Evolutionary conservation across 2,888 invertebrate genomes (phyloP).

Genomic region (Heliconius ethilla): DNA sequence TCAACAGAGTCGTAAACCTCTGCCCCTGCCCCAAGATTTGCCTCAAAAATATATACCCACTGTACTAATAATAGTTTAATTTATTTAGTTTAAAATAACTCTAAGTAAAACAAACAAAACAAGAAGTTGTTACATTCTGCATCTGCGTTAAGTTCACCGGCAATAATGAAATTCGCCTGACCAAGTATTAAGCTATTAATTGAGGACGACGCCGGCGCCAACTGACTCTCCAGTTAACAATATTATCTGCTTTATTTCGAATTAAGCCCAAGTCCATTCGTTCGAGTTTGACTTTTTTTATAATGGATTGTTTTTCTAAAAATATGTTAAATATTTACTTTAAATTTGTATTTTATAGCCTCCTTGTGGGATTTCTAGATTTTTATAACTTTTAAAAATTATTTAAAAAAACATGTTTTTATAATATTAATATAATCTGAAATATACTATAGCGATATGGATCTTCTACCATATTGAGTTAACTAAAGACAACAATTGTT

Average conservation of each 20-base stretch:
- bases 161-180: conserved; percentile 47
- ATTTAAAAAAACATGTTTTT: no score
- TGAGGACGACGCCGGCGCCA: conserved; percentile 56
- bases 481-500: no score
- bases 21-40: no score
- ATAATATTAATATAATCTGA: no score
- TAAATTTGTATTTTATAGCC: not conserved
- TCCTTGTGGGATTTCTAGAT: not conserved
- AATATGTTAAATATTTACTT: not conserved
- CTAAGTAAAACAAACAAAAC: not conserved
- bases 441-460: no score
- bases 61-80: not conserved
- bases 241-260: conserved; percentile 37
- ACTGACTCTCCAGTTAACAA: conserved; percentile 48
- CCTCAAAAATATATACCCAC: no score
- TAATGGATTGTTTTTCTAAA: not conserved
- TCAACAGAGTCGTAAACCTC: no score
- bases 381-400: not conserved
- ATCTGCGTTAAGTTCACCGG: conserved; percentile 29
- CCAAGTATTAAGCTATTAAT: conserved; percentile 57
- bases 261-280: conserved; percentile 6
- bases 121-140: not conserved
- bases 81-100: not conserved
- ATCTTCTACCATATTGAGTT: no score
- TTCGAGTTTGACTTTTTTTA: conserved; percentile 11